phyloP scores from a whole-genome alignment of 1,140 invertebrate genomes.

The Scaptomyza montana region DNA sequence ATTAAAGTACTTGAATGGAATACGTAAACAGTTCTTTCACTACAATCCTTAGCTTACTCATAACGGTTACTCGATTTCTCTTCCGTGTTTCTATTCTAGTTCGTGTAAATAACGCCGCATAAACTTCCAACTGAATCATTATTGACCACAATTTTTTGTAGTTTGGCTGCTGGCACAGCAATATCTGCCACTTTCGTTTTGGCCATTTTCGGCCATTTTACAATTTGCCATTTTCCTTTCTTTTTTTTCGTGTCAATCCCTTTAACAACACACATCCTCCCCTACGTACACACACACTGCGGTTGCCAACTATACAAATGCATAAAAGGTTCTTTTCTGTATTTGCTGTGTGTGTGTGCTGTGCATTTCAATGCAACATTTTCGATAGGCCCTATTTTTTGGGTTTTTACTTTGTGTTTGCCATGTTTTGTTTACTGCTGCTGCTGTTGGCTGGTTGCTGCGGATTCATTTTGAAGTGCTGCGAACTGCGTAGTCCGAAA shows the following conservation, averaged over 20 bases:
- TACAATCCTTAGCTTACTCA: too few species aligned
- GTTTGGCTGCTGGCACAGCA: neutral
- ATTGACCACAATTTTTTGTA: neutral
- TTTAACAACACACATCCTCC: slow-evolving; percentile 33
- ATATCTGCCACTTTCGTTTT: neutral
- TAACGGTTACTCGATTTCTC: too few species aligned
- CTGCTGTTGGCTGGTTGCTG: neutral
- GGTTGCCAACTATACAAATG: slow-evolving; percentile 47
- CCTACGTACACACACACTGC: slow-evolving; percentile 27
- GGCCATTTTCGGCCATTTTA: neutral
- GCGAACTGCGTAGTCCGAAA: slow-evolving; percentile 13
- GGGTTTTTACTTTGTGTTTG: slow-evolving; percentile 14
- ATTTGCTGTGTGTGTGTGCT: slow-evolving; percentile 42
- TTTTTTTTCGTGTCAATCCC: slow-evolving; percentile 27
- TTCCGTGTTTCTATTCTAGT: too few species aligned
- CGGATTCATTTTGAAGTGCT: slow-evolving; percentile 1
- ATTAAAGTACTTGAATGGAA: too few species aligned
- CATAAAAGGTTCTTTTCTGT: slow-evolving; percentile 64
- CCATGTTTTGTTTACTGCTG: slow-evolving; percentile 47
- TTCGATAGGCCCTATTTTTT: slow-evolving; percentile 25
- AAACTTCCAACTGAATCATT: neutral
- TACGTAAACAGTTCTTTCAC: too few species aligned
- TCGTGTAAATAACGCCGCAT: neutral
- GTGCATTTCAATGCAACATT: slow-evolving; percentile 14
- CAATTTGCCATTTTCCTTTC: slow-evolving; percentile 10